A percentile compares a stretch with the other conserved stretches of the same genome.
Conservation (phyloP, 2,113 vertebrate species). For the Gobius niger region DNA sequence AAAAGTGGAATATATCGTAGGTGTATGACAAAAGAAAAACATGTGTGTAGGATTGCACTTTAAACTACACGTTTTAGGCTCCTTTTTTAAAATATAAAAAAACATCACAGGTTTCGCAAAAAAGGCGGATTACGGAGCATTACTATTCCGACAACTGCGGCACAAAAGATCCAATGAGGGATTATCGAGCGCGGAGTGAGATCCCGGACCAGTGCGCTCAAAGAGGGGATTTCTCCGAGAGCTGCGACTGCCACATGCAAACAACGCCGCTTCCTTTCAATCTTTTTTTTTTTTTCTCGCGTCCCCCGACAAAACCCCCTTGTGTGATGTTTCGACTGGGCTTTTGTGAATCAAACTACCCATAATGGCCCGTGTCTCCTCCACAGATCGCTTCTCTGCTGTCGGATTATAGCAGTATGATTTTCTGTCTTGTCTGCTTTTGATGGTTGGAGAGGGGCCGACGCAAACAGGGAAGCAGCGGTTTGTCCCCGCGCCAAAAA, state of each 20-base stretch:
- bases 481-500: constrained; percentile 13
- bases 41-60: not conserved
- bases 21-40: too few relatives aligned
- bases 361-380: constrained; percentile 19
- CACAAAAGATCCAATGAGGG: constrained; percentile 42
- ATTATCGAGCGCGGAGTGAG: constrained; percentile 37
- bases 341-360: constrained; percentile 32
- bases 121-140: constrained; percentile 46
- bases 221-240: constrained; percentile 37
- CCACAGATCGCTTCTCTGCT: not conserved
- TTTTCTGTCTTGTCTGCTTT: constrained; percentile 14
- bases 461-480: constrained; percentile 13
- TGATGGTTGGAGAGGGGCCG: constrained; percentile 17
- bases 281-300: constrained; percentile 38
- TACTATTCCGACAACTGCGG: constrained; percentile 40
- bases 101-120: constrained; percentile 29
- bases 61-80: not conserved
- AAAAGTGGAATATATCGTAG: too few relatives aligned
- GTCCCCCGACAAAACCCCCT: constrained; percentile 8
- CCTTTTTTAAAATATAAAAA: not conserved
- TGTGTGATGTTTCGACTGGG: constrained; percentile 7
- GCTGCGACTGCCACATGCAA: constrained; percentile 32
- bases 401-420: constrained; percentile 25
- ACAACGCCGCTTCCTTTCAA: constrained; percentile 9
- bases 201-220: constrained; percentile 26